Conservation (phyloP, 2,113 vertebrate species). For the Triplophysa dalaica region DNA sequence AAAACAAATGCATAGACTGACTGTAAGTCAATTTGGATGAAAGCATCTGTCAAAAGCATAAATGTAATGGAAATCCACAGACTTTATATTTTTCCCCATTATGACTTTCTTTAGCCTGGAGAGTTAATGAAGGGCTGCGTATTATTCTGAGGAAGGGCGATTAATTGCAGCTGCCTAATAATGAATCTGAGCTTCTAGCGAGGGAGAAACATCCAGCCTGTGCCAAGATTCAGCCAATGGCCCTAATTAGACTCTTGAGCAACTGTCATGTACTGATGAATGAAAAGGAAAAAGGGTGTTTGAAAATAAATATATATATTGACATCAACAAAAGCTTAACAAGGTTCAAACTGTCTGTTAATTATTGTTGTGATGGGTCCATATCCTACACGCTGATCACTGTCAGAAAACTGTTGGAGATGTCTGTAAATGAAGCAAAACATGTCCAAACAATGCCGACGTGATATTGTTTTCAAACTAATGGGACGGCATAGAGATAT, state of each 20-base stretch:
- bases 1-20: no score
- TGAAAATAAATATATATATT: conserved; percentile 33
- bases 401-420: background rate
- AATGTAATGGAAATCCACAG: background rate
- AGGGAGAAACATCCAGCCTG: conserved; percentile 20
- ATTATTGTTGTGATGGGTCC: conserved; percentile 38
- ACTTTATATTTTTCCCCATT: background rate
- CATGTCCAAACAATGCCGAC: background rate
- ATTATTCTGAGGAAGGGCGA: conserved; percentile 37
- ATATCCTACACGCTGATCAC: conserved; percentile 39
- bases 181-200: conserved; percentile 36
- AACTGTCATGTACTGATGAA: conserved; percentile 8
- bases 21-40: background rate
- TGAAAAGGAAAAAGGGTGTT: conserved; percentile 22
- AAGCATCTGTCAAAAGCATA: background rate
- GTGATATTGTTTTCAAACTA: background rate
- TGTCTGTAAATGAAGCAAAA: background rate
- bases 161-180: conserved; percentile 43
- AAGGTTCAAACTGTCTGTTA: conserved; percentile 21
- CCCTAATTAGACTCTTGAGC: conserved; percentile 40
- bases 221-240: conserved; percentile 28
- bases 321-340: conserved; percentile 26
- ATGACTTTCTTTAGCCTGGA: conserved; percentile 2
- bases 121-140: conserved; percentile 29
- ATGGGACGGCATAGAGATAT: background rate